Conservation (phyloP, 2,888 invertebrate species). For the Amiota mariae region DNA sequence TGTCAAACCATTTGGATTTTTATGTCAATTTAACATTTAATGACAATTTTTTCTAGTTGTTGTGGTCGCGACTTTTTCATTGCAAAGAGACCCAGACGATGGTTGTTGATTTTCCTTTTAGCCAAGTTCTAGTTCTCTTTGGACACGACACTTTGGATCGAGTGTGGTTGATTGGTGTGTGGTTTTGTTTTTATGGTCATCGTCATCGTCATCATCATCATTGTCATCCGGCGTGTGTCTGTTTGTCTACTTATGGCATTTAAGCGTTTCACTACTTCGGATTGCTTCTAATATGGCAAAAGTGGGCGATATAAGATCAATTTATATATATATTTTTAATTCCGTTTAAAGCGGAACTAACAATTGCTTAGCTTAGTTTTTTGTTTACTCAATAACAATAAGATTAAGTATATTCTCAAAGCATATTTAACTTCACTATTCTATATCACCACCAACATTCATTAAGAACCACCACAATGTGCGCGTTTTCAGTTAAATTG, state of each 20-base stretch:
- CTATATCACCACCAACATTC: not conserved
- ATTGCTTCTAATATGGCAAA: slow-evolving; percentile 1
- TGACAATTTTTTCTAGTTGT: slow-evolving; percentile 6
- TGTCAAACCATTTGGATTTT: slow-evolving; percentile 37
- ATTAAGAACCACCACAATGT: not conserved
- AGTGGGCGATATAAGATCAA: not conserved
- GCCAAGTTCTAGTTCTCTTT: slow-evolving; percentile 16
- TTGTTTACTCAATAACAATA: too few relatives aligned
- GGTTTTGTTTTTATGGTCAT: not conserved
- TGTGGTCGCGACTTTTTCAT: not conserved
- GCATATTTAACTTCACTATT: not conserved
- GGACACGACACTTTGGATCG: not conserved
- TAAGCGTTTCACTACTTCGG: too few relatives aligned
- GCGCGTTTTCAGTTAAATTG: not conserved
- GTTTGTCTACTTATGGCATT: not conserved
- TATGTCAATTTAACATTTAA: slow-evolving; percentile 33
- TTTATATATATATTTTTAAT: too few relatives aligned
- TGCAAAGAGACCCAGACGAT: not conserved
- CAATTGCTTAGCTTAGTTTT: too few relatives aligned
- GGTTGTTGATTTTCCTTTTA: not conserved
- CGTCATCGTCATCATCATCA: not conserved
- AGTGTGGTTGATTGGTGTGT: too few relatives aligned
- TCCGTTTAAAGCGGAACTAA: slow-evolving; percentile 19
- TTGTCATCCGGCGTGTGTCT: not conserved
- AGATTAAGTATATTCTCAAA: not conserved